Base-by-base conservation (phyloP, 2,797 vertebrate species). In the Phaenicophaeus curvirostris region DNA sequence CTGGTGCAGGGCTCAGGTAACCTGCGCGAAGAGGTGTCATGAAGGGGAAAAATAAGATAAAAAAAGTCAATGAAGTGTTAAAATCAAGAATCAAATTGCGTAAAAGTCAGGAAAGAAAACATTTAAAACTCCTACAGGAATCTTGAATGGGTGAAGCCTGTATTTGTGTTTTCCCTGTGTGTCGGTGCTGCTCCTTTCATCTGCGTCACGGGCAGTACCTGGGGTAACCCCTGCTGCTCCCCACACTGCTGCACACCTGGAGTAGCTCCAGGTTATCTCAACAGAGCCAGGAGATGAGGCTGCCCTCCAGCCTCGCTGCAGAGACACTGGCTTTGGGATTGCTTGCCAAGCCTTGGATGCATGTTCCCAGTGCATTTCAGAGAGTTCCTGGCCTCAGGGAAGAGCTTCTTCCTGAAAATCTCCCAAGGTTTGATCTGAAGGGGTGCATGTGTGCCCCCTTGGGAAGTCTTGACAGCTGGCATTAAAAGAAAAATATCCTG, bases 91-190 rank as follows among this genome's bases (percentile, higher is more conserved):
- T 85, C 39, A 89, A 78, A 93, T 66, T 30, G 46, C 54, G 50
- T 58, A 41, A 68, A 93, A 92, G 57, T 89, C 54, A n/a, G 48
- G 85, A 73, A 93, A 92, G 91, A 62, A 95, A 94, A 35, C 37
- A 75, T 84, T 92, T 89, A 92, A 84, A 93, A 73, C 75, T 88
- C 51, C 85, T 88, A 8, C 23, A 63, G 89, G 94, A 69, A 28
- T 0, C 0, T 59, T 91, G 63, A 86, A 59, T 50, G 0, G 4
- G 76, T 4, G 6, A 78, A 50, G 48, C 18, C 58, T 69, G 28
- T 42, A 13, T 44, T 55, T 37, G 28, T 57, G 20, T 55, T 89
- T 83, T 89, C 42, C 42, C 66, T 53, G 8, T 21, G 28, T 53
- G 18, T 46, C 0, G 2, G 33, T 9, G 19, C 51, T 73, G 31